Evolutionary conservation across 2,797 vertebrate species (phyloP), one percentile per base, ranked within the genome.

Genomic region (Cynodonichthys magdalenae): DNA sequence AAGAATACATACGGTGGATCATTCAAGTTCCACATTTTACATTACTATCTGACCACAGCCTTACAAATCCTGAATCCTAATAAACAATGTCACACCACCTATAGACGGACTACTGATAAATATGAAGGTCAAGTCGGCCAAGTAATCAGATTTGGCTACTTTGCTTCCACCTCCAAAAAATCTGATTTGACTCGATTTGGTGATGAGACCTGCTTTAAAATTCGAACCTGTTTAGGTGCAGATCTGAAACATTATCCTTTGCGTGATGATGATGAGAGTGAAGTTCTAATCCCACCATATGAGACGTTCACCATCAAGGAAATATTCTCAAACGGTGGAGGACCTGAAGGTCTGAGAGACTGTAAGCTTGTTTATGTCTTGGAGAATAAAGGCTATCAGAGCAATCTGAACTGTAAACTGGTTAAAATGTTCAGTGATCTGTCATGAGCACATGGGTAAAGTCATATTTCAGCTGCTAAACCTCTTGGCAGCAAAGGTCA

Each of bases 251-350:
- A 27, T 0, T 80, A 71, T 56, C 66, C 17, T 0, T 0, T 0
- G 3, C 6, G 5, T 5, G 4, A 18, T 19, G 0, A 8, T 0
- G 0, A 0, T 0, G 41, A 83, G n/a, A 1, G 0, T 12, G 78
- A 82, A 34, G 72, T 85, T 29, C 69, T 85, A n/a, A 78, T 85
- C n/a, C 82, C 77, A 1, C 79, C 82, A 0, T 82, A 78, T 53
- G 77, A 85, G 46, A 3, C 6, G 4, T 82, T 85, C 47, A 59
- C 27, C 0, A 74, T 81, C 18, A 63, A 20, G 1, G 0, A 55
- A 0, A 0, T 4, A 5, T 3, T 1, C 18, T n/a, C 18, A 15
- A 0, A 1, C 3, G 4, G 11, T 9, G 5, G 12, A 39, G 11
- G 3, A 39, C 36, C 6, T 18, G 9, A 15, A 27, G 20, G 17